Evolutionary conservation across 2,888 invertebrate species (phyloP).

Genomic region (Tortricodes alternella): DNA sequence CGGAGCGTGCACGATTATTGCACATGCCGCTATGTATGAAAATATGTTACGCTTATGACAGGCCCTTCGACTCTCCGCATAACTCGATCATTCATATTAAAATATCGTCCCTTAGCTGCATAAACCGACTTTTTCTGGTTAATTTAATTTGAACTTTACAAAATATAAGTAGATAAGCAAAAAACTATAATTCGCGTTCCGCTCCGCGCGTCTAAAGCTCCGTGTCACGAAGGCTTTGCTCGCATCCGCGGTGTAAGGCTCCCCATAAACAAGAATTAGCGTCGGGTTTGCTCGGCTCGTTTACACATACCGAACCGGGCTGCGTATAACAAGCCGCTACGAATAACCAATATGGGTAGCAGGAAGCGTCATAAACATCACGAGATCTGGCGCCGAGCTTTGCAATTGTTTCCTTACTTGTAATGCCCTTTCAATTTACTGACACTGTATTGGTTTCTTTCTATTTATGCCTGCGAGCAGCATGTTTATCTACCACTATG

Average conservation of each 20-base stretch:
- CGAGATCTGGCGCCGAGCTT: constrained; percentile 59
- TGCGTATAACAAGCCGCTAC: constrained; percentile 66
- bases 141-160: not conserved
- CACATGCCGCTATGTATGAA: too few relatives aligned
- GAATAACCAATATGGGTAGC: constrained; percentile 67
- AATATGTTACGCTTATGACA: too few relatives aligned
- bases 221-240: constrained; percentile 44
- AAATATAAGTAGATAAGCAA: not conserved
- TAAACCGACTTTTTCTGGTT: not conserved
- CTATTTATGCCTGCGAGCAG: too few relatives aligned
- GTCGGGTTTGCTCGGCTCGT: constrained; percentile 73
- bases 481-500: not conserved
- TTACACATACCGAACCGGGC: constrained; percentile 77
- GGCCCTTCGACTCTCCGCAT: too few relatives aligned
- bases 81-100: too few relatives aligned
- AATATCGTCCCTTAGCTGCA: too few relatives aligned
- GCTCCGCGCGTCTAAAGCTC: constrained; percentile 8
- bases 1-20: constrained; percentile 2
- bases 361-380: constrained; percentile 70
- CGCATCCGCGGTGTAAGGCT: constrained; percentile 61
- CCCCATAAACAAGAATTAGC: constrained; percentile 80
- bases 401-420: constrained; percentile 63
- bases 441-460: constrained; percentile 21
- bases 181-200: not conserved
- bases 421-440: constrained; percentile 34